phyloP scores from a whole-genome alignment of 2,888 invertebrate genomes.

The Drosophila monieri region DNA sequence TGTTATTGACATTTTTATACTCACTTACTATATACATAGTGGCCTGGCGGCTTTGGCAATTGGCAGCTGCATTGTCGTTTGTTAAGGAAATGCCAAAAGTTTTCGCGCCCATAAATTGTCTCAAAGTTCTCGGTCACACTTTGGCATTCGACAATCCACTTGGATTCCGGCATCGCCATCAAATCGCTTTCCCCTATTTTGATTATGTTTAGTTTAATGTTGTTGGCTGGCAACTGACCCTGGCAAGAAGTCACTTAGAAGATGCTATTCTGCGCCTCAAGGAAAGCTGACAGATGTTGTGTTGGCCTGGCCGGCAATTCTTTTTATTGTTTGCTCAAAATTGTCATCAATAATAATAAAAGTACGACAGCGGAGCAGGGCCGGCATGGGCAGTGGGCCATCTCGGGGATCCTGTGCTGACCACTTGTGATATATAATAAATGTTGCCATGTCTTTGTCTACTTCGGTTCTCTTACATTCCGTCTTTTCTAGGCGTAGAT shows the following conservation, averaged over 20 bases:
- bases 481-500: neutral
- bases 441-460: conserved; percentile 61
- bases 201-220: conserved; percentile 53
- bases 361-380: conserved; percentile 51
- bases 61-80: conserved; percentile 55
- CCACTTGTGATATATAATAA: conserved; percentile 74
- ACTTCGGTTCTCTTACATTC: conserved; percentile 10
- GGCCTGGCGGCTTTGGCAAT: conserved; percentile 25
- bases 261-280: conserved; percentile 1
- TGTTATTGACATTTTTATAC: conserved; percentile 50
- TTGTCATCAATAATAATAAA: conserved; percentile 81
- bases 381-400: conserved; percentile 51
- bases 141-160: conserved; percentile 3
- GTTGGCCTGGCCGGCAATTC: conserved; percentile 45
- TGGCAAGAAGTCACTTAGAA: conserved; percentile 25
- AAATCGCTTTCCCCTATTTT: conserved; percentile 40
- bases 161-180: neutral
- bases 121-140: conserved; percentile 37
- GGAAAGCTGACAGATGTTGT: conserved; percentile 37
- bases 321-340: conserved; percentile 78
- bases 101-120: conserved; percentile 67
- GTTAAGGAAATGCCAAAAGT: conserved; percentile 66
- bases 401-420: conserved; percentile 49
- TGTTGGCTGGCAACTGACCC: conserved; percentile 40
- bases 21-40: conserved; percentile 29